Evolutionary conservation across 2,888 invertebrate species (phyloP).

Genomic region (Glaucopsyche alexis): DNA sequence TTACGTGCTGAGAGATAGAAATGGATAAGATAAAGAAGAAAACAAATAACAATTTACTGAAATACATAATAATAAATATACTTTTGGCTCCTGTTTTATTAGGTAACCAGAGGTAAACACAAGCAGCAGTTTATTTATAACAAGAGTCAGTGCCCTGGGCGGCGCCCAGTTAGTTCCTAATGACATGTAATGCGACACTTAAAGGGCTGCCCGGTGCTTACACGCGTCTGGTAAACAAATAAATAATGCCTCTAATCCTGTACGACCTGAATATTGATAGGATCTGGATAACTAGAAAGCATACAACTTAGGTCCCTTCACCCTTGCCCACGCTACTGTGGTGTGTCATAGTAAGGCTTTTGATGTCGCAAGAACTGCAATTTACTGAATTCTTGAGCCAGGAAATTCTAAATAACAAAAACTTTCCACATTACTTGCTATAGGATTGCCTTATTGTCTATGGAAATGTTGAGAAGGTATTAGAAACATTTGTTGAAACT

Average conservation of each 20-base stretch:
- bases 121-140: conserved; percentile 18
- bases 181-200: conserved; percentile 26
- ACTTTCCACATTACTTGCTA: background rate
- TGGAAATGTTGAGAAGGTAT: background rate
- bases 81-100: background rate
- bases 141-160: conserved; percentile 21
- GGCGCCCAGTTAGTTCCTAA: background rate
- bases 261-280: conserved; percentile 12
- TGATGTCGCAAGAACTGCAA: background rate
- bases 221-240: background rate
- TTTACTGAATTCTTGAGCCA: too few relatives aligned
- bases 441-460: background rate
- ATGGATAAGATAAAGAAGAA: too few relatives aligned
- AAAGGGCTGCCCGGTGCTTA: conserved; percentile 19
- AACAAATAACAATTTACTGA: too few relatives aligned
- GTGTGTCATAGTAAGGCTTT: background rate
- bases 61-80: background rate
- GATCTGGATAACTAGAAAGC: background rate
- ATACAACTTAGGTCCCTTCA: too few relatives aligned
- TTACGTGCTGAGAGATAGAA: too few relatives aligned
- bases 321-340: background rate
- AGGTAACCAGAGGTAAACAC: background rate
- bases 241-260: background rate
- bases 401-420: background rate
- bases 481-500: background rate